Evolutionary conservation across 2,797 vertebrate genomes (phyloP).

Genomic region (Melanotaenia boesemani): DNA sequence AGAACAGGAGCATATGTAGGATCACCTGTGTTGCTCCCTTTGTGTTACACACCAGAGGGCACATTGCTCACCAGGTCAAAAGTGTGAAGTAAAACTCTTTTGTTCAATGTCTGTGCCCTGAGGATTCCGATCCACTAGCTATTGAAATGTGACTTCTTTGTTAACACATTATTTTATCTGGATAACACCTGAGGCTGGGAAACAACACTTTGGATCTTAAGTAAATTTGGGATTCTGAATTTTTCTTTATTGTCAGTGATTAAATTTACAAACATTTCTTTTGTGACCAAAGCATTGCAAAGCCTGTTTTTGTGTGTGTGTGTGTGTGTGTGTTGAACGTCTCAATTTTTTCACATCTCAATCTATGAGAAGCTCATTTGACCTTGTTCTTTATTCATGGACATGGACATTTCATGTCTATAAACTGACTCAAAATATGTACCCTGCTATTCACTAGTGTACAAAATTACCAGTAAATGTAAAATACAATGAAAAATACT

Average conservation of each 20-base stretch:
- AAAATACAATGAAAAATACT: no score
- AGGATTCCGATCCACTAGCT: slow-evolving; percentile 62
- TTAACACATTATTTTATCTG: slow-evolving; percentile 54
- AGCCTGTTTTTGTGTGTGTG: background rate
- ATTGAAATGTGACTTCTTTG: slow-evolving; percentile 47
- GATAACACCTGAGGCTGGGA: slow-evolving; percentile 19
- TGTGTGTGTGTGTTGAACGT: no score
- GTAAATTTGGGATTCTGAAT: slow-evolving; percentile 10
- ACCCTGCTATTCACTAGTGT: no score
- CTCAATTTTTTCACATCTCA: no score
- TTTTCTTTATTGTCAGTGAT: slow-evolving; percentile 5
- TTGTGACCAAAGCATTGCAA: background rate
- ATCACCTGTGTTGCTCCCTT: slow-evolving; percentile 73
- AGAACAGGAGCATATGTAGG: slow-evolving; percentile 76
- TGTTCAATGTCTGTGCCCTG: slow-evolving; percentile 66
- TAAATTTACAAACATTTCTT: background rate
- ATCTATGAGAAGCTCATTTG: no score
- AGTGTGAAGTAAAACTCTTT: slow-evolving; percentile 79
- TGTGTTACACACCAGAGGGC: slow-evolving; percentile 69
- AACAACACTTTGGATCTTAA: slow-evolving; percentile 17
- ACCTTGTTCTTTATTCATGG: no score
- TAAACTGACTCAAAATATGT: no score
- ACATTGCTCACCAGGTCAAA: slow-evolving; percentile 77
- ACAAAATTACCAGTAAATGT: no score
- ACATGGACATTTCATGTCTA: no score